Evolutionary conservation across 2,113 vertebrate species (phyloP).

Genomic region (Pluvianellus socialis): DNA sequence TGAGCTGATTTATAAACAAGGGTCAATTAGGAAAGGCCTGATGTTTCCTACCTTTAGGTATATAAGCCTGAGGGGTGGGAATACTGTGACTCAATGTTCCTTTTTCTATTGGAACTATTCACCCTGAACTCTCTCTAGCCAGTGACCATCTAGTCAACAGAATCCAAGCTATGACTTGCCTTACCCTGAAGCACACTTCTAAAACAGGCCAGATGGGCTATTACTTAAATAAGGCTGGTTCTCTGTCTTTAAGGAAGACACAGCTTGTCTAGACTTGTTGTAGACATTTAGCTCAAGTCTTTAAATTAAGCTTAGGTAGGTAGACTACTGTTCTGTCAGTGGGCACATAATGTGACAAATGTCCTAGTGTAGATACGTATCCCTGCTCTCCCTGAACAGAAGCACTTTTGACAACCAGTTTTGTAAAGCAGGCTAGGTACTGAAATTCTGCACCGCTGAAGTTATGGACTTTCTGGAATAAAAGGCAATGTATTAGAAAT

Average conservation of each 20-base stretch:
- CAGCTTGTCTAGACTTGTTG: not conserved
- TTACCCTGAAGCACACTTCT: not conserved
- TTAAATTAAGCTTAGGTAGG: not conserved
- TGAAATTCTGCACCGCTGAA: not conserved
- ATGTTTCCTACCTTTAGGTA: not conserved
- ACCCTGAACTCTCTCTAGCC: not conserved
- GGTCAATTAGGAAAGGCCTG: not conserved
- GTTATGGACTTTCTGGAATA: not conserved
- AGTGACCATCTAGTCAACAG: not conserved
- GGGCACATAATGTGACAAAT: not conserved
- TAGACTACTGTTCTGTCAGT: not conserved
- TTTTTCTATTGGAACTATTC: not conserved
- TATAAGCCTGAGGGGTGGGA: not conserved
- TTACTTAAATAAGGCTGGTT: not conserved
- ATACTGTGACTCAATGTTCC: not conserved
- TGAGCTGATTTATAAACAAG: not conserved
- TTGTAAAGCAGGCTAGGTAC: not conserved
- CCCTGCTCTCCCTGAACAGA: not conserved
- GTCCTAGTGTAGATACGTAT: not conserved
- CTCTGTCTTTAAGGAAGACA: not conserved
- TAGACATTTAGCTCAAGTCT: not conserved
- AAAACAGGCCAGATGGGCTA: not conserved
- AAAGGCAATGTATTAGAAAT: not conserved
- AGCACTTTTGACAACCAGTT: not conserved
- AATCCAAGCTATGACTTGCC: not conserved